Conservation (phyloP, 2,797 vertebrate genomes). For the Gambusia yucatana region DNA sequence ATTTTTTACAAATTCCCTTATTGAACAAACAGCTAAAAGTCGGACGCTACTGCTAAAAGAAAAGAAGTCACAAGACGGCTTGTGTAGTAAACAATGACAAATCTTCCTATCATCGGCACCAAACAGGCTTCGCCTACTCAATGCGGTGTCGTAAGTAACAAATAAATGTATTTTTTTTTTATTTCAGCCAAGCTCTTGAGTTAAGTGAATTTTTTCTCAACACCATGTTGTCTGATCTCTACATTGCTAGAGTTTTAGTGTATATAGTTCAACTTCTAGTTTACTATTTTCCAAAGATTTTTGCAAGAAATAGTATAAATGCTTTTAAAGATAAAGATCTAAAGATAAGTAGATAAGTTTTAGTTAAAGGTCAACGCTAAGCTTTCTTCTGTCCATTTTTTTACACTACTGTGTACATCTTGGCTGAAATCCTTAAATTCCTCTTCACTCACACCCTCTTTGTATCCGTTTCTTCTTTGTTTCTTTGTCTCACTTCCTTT, state of each 20-base stretch:
- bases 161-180: neutral
- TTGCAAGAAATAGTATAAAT: neutral
- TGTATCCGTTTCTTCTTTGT: conserved; percentile 23
- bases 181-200: neutral
- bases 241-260: neutral
- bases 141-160: neutral
- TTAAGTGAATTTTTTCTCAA: too few species aligned
- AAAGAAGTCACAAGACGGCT: neutral
- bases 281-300: neutral
- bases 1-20: neutral
- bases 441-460: conserved; percentile 16
- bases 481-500: conserved; percentile 27
- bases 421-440: conserved; percentile 22
- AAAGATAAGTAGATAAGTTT: neutral
- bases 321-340: neutral
- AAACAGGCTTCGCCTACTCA: neutral
- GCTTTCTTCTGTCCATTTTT: neutral
- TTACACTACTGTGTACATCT: conserved; percentile 12
- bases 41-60: neutral
- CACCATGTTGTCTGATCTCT: neutral
- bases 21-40: neutral
- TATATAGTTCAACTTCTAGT: neutral
- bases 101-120: neutral
- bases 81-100: neutral
- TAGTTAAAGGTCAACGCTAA: neutral